Conservation (phyloP, 2,113 vertebrate species). For the Neodontobutis hainanensis region DNA sequence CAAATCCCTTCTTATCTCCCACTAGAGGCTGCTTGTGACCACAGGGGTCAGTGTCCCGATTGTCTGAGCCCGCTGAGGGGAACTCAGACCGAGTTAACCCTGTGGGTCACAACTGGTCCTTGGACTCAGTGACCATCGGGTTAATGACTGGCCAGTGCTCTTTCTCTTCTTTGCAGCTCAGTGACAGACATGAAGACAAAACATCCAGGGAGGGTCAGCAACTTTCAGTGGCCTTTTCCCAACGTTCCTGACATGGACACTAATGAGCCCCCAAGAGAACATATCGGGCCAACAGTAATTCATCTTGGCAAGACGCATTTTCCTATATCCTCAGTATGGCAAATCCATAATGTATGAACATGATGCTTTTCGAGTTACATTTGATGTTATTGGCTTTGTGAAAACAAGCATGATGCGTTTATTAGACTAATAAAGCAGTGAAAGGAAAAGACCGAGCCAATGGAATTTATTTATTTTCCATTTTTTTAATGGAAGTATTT, state of each 20-base stretch:
- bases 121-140: slow-evolving; percentile 50
- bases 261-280: slow-evolving; percentile 68
- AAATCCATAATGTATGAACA: slow-evolving; percentile 54
- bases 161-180: slow-evolving; percentile 54
- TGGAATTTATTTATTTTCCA: no score
- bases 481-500: no score
- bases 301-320: slow-evolving; percentile 55
- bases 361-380: slow-evolving; percentile 31
- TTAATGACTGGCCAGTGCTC: slow-evolving; percentile 65
- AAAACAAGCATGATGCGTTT: slow-evolving; percentile 31
- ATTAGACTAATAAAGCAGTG: not conserved
- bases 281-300: slow-evolving; percentile 51
- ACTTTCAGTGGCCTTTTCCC: slow-evolving; percentile 57
- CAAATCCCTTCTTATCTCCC: slow-evolving; percentile 75
- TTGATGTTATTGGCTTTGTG: slow-evolving; percentile 35
- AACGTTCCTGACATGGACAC: slow-evolving; percentile 67
- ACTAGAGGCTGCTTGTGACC: slow-evolving; percentile 44
- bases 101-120: slow-evolving; percentile 56
- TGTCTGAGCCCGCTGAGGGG: slow-evolving; percentile 53
- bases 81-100: slow-evolving; percentile 63
- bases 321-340: slow-evolving; percentile 33
- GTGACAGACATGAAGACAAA: slow-evolving; percentile 67
- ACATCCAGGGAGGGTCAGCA: slow-evolving; percentile 58
- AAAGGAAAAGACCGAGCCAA: slow-evolving; percentile 10
- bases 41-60: slow-evolving; percentile 65